Conservation (phyloP, 2,113 vertebrate species). For the Neotragus pygmaeus region DNA sequence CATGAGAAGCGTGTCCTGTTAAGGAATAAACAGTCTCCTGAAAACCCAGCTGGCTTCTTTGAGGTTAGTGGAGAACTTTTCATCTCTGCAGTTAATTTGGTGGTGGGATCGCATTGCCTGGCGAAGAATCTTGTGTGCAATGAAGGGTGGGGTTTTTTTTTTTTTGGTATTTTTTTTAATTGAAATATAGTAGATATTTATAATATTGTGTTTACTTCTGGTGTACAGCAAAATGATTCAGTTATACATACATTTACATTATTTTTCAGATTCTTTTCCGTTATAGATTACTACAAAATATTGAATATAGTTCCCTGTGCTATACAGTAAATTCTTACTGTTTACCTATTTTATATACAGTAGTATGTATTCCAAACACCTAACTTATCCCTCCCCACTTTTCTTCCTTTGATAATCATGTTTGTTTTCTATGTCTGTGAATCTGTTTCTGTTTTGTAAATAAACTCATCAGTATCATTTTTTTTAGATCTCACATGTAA, state of each 20-base stretch:
- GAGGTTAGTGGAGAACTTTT: background rate
- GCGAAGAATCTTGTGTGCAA: background rate
- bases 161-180: background rate
- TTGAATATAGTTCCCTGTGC: background rate
- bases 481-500: background rate
- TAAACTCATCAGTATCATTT: background rate
- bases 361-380: background rate
- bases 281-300: background rate
- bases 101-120: background rate
- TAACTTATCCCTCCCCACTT: background rate
- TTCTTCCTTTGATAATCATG: background rate
- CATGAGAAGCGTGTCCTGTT: background rate
- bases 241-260: background rate
- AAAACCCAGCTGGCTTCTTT: background rate
- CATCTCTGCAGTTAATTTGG: background rate
- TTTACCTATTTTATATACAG: background rate
- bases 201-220: background rate
- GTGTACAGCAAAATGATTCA: background rate
- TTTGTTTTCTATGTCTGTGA: background rate
- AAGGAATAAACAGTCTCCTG: background rate
- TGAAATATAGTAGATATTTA: background rate
- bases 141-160: background rate
- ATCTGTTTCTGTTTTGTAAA: background rate
- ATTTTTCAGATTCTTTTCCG: background rate
- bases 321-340: background rate